These are phyloP conservation scores for Deroptyus accipitrinus DNA, from an alignment of 2,113 vertebrate species.

Conservation along the genomic window DNA sequence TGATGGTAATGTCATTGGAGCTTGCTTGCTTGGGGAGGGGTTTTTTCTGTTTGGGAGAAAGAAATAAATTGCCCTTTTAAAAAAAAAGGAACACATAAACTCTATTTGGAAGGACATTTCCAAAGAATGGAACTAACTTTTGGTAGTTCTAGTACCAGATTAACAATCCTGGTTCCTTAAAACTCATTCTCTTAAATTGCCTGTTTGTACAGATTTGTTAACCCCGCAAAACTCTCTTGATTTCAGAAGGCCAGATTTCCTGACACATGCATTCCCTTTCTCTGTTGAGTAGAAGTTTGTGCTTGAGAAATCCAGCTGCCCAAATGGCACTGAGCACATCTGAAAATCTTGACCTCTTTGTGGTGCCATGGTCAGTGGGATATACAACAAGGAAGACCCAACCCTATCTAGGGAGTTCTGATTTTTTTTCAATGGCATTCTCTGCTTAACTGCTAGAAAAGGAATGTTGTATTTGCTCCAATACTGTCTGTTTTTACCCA, in stretches of 20 bases:
- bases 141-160: neutral
- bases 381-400: neutral
- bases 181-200: neutral
- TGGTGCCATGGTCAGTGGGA: accelerated
- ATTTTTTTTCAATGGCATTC: neutral
- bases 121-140: neutral
- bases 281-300: neutral
- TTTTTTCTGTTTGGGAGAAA: neutral
- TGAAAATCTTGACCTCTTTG: neutral
- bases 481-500: neutral
- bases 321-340: accelerated
- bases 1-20: neutral
- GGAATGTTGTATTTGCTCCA: neutral
- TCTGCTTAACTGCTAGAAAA: neutral
- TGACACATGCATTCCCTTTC: neutral
- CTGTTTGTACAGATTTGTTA: neutral
- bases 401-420: neutral
- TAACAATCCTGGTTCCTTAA: neutral
- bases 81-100: neutral
- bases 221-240: neutral
- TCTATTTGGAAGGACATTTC: neutral
- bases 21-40: neutral
- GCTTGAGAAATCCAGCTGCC: neutral
- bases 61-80: neutral
- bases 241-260: neutral